Base-by-base conservation (phyloP, 2,888 invertebrate species). In the Amblyjoppa fuscipennis region DNA sequence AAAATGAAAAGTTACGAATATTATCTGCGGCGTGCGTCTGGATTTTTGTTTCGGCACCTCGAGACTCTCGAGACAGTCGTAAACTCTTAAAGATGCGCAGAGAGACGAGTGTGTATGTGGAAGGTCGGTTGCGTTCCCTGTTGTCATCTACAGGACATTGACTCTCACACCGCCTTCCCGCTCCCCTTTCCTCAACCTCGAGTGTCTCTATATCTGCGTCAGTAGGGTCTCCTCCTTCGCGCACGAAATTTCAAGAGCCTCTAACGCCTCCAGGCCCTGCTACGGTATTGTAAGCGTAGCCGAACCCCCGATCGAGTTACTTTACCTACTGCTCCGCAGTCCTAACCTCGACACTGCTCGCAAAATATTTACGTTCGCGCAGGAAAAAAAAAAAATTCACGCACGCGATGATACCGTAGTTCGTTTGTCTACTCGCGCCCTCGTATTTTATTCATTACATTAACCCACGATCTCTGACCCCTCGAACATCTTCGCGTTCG, bases 71-170 rank as follows among this genome's bases (percentile, higher is more conserved):
- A 16, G 31, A 64, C n/a, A 64, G n/a, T 34, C n/a, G 34, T 34
- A 7, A n/a, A 34, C 64, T 64, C 64, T 16, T n/a, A n/a, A 5
- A 6, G 41, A 59, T 20, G 59, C 25, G 61, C 31, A 49, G 13
- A 56, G 69, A 45, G 61, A 80, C 51, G 70, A 64, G 31, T 79
- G 41, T 49, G 41, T 49, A 71, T 79, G 83, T 73, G 51, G 59
- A 86, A 77, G 86, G 66, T 84, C 83, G 80, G 80, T 69, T 85
- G 70, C 69, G 61, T 73, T 89, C 87, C 71, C 88, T 88, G 87
- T 90, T 90, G 89, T 91, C 90, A 88, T 89, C 88, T 81, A 81
- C 85, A 87, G 90, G 90, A 87, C 92, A 90, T 89, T 91, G 91
- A 91, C 92, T 89, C 84, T 75, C 49, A 83, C 88, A 83, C 85